phyloP scores from a whole-genome alignment of 2,888 invertebrate species.

The Drosophila emarginata region DNA sequence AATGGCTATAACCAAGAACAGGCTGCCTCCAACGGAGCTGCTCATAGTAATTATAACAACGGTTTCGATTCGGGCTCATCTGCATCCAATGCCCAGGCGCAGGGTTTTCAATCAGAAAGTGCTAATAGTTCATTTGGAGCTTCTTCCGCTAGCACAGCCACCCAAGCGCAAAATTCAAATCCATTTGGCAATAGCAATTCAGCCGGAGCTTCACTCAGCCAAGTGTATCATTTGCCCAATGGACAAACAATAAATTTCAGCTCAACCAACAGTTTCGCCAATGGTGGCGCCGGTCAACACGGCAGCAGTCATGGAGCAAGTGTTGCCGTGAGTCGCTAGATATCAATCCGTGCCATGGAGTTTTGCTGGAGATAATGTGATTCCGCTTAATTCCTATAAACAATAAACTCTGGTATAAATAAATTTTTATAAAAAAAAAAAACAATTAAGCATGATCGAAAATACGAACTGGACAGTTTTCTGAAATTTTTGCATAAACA shows the following conservation, averaged over 20 bases:
- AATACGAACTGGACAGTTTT: too few relatives aligned
- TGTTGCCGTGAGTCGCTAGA: constrained; percentile 67
- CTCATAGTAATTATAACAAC: constrained; percentile 62
- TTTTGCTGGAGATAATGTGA: background rate
- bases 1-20: constrained; percentile 69
- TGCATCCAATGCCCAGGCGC: constrained; percentile 80
- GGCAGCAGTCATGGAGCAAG: constrained; percentile 69
- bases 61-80: constrained; percentile 70
- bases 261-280: constrained; percentile 79
- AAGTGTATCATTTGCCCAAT: constrained; percentile 81
- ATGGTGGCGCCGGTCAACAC: constrained; percentile 66
- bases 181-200: constrained; percentile 71
- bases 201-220: constrained; percentile 81
- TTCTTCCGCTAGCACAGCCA: constrained; percentile 79
- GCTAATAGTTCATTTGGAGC: constrained; percentile 80
- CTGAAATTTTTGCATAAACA: too few relatives aligned
- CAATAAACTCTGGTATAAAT: constrained; percentile 13
- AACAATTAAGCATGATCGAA: background rate
- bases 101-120: constrained; percentile 79
- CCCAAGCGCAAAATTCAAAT: constrained; percentile 77
- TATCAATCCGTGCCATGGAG: background rate
- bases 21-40: constrained; percentile 77
- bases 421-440: constrained; percentile 30
- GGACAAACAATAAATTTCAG: constrained; percentile 82
- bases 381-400: background rate